Conservation (phyloP, 1,140 invertebrate genomes). For the Adoxophyes honmai region DNA sequence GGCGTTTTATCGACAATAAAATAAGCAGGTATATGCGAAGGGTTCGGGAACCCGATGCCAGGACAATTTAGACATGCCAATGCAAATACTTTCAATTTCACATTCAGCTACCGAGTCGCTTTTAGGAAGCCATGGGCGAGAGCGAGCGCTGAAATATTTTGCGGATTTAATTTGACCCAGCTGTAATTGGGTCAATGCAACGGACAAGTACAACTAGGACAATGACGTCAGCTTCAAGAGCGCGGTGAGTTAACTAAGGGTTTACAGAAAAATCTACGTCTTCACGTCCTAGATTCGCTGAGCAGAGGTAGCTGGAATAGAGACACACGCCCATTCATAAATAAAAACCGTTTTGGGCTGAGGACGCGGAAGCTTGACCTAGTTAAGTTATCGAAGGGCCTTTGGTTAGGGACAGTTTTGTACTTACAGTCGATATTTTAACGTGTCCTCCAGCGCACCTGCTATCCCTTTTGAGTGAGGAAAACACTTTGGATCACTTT, state of each 20-base stretch:
- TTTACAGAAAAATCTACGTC: neutral
- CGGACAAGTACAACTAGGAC: conserved; percentile 8
- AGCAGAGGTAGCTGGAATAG: conserved; percentile 19
- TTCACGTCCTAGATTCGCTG: neutral
- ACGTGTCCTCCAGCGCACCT: conserved; percentile 48
- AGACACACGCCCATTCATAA: conserved; percentile 47
- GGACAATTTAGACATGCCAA: neutral
- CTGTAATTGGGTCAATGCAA: conserved; percentile 11
- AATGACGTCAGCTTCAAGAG: conserved; percentile 7
- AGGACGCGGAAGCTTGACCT: conserved; percentile 67
- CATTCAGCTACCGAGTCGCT: neutral
- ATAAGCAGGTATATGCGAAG: conserved; percentile 1
- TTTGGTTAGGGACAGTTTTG: conserved; percentile 17
- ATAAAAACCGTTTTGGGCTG: conserved; percentile 46
- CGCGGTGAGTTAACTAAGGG: neutral
- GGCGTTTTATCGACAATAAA: conserved; percentile 20
- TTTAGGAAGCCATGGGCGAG: neutral
- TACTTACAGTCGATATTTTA: conserved; percentile 62
- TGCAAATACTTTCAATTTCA: neutral
- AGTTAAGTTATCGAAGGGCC: conserved; percentile 32
- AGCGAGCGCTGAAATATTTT: neutral
- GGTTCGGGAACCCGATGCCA: neutral
- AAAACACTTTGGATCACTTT: conserved; percentile 37
- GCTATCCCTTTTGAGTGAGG: conserved; percentile 26
- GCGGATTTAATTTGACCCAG: neutral